Base-by-base conservation (phyloP, 1,140 invertebrate genomes). In the Drosophila funebris region DNA sequence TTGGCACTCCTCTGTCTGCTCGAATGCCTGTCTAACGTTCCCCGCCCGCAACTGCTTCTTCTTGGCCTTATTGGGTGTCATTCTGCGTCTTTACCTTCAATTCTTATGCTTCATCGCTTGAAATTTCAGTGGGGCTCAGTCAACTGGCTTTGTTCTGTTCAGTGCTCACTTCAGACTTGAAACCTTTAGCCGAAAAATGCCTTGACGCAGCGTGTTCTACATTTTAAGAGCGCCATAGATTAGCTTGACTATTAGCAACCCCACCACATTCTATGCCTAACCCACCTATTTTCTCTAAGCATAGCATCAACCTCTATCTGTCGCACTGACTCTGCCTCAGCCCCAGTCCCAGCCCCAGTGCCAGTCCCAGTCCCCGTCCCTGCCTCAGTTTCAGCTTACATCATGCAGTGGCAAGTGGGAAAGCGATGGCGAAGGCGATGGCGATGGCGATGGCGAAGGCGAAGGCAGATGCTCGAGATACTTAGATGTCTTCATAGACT, bases 191-290 rank as follows among this genome's bases (percentile, higher is more conserved):
- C 70, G 37, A 63, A 72, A 72, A 83, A 84, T 76, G 62, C 75
- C 80, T 78, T 76, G 72, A 84, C 79, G 80, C 72, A 79, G 79
- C 61, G 68, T 76, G 76, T 75, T 83, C 75, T 37, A 78, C 79
- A 82, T 82, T 82, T 63, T 50, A 61, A 76, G 62, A 75, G 56
- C 52, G 61, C 39, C 73, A 22, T 36, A 78, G 78, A 82, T 82
- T 82, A 74, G 78, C 79, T 62, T 37, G 44, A 24, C 50, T 20
- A 36, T n/a, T n/a, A n/a, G n/a, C n/a, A n/a, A n/a, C n/a, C 27
- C 27, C 24, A 27, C 24, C 2, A 4, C 24, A 27, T n/a, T n/a
- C n/a, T n/a, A n/a, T n/a, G n/a, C 1, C 24, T 4, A 4, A 27
- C 24, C 24, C 24, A 27, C 24, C 24, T 22, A 1, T 1, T 22